Conservation (phyloP, 2,113 vertebrate genomes). For the Hippoglossus stenolepis region DNA sequence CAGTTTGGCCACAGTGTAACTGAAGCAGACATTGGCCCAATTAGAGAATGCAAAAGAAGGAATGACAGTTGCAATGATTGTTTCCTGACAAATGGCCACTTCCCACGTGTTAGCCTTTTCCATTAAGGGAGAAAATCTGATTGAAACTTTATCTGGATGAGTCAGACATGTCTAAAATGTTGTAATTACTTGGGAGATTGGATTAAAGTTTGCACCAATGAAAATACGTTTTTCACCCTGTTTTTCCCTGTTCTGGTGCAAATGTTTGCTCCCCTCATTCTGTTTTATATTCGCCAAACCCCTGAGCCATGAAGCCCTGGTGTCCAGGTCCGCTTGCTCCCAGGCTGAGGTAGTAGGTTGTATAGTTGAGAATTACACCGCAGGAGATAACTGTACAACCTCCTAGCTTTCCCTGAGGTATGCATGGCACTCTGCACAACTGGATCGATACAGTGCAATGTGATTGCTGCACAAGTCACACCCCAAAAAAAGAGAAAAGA, state of each 20-base stretch:
- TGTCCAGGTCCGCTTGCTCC: conserved; percentile 82
- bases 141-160: neutral
- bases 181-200: neutral
- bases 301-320: conserved; percentile 8
- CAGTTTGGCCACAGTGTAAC: conserved; percentile 33
- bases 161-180: conserved; percentile 24
- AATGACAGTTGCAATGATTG: conserved; percentile 12
- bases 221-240: no score
- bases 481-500: neutral
- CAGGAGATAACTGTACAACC: conserved; percentile 99
- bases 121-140: neutral
- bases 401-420: conserved; percentile 99
- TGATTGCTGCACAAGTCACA: conserved; percentile 13
- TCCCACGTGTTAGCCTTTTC: neutral
- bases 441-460: conserved; percentile 40
- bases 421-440: conserved; percentile 63
- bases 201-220: neutral
- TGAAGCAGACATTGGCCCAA: conserved; percentile 35
- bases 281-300: neutral
- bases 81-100: conserved; percentile 20
- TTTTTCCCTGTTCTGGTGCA: neutral
- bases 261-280: neutral
- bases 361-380: conserved; percentile 99
- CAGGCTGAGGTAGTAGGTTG: conserved; percentile 99
- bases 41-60: conserved; percentile 18